Evolutionary conservation across 2,113 vertebrate genomes (phyloP), one percentile per base, ranked within the genome.

Genomic region (Psittacula cyanocephala): DNA sequence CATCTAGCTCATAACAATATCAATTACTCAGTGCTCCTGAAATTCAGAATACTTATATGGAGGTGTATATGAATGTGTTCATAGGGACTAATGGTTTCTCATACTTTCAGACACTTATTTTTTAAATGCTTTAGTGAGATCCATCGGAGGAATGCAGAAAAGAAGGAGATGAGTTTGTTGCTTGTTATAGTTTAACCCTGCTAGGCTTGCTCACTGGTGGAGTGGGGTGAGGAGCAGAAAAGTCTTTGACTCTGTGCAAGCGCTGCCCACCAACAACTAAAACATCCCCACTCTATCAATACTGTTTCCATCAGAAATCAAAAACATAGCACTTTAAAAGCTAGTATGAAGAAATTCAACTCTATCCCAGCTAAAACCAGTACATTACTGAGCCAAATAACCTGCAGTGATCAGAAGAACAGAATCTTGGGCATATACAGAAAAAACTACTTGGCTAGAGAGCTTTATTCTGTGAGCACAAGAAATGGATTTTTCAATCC

Each of bases 161-260:
- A 81, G 35, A 39, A 67, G 22, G 11, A 63, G 24, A 35, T 12
- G 13, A 16, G 5, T 60, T 81, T 78, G 11, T 27, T 71, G 2
- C 7, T 70, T 70, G 15, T 27, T 1, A 0, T 50, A 13, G 7
- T 53, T 88, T 68, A 88, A 53, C 16, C 2, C 12, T 6, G 0
- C 3, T 22, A 53, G 24, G 14, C 57, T 33, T 59, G 33, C 19
- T 59, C 22, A 59, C 22, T 59, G 57, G 33, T 59, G 33, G n/a
- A 59, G 33, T 59, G 33, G 22, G 22, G 13, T 59, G 57, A 59
- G 57, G 57, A 59, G 22, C 13, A 35, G 57, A 35, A 59, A 59
- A 24, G 57, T 35, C 33, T 23, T 59, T 35, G 57, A 59, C 20
- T 59, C 57, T 59, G 22, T 35, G 33, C 14, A 59, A 35, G 33